Evolutionary conservation across 2,113 vertebrate genomes (phyloP).

Genomic region (Phocoena phocoena): DNA sequence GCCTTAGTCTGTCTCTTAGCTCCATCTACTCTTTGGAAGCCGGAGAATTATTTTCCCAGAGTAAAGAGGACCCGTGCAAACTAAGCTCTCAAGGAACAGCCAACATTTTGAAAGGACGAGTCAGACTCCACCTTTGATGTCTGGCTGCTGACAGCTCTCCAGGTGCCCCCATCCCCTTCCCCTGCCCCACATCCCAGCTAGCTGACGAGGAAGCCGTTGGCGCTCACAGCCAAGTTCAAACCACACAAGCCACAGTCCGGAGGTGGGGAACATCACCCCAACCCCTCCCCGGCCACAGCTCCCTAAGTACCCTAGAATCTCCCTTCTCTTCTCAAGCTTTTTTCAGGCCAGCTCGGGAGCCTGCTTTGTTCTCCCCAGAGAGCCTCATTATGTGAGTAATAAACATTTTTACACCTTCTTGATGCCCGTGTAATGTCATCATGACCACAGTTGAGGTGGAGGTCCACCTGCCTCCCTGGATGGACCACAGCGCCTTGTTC

Average conservation of each 20-base stretch:
- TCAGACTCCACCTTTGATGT: neutral
- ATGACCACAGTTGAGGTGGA: neutral
- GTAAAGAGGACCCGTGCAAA: neutral
- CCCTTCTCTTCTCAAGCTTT: neutral
- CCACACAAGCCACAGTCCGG: fast-evolving
- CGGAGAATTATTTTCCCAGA: slow-evolving; percentile 28
- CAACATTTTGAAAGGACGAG: neutral
- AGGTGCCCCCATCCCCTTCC: fast-evolving
- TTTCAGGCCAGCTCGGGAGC: neutral
- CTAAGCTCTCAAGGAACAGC: slow-evolving; percentile 22
- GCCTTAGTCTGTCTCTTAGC: neutral
- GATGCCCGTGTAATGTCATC: neutral
- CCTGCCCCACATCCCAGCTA: neutral
- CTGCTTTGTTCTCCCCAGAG: neutral
- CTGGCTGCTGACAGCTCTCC: neutral
- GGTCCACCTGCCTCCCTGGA: neutral
- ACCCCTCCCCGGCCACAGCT: no score
- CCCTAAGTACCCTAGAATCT: neutral
- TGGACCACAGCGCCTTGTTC: neutral
- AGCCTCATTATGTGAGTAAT: neutral
- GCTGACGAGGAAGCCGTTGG: neutral
- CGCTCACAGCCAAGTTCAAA: neutral
- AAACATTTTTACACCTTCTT: neutral
- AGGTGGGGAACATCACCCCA: neutral
- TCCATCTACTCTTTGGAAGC: neutral